Evolutionary conservation across 2,113 vertebrate genomes (phyloP).

Genomic region (Suncus etruscus): DNA sequence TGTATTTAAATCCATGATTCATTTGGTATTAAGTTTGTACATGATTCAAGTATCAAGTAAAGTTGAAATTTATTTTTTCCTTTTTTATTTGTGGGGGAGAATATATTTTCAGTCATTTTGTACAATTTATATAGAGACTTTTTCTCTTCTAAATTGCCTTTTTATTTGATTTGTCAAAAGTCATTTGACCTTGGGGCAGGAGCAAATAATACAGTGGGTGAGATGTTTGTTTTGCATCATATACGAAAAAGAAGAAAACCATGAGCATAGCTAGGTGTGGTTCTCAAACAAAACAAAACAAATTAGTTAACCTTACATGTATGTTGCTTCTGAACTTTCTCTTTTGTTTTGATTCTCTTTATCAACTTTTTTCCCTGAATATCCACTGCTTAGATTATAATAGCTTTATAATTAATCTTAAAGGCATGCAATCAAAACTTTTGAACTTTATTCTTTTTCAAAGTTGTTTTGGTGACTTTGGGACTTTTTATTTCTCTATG

Average conservation of each 20-base stretch:
- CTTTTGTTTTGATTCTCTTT: background rate
- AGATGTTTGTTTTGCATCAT: no score
- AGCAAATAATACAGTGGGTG: no score
- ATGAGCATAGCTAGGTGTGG: no score
- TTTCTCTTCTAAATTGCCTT: constrained; percentile 1
- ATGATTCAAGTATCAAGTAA: background rate
- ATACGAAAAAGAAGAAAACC: no score
- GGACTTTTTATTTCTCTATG: background rate
- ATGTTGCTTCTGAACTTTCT: background rate
- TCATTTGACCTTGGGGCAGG: no score
- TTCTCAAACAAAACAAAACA: no score
- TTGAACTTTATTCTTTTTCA: background rate
- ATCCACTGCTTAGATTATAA: background rate
- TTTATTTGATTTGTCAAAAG: background rate
- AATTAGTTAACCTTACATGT: no score
- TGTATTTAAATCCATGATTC: background rate
- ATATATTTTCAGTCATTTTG: background rate
- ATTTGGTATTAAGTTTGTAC: background rate
- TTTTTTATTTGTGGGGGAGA: background rate
- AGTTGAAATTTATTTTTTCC: background rate
- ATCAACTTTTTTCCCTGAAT: background rate
- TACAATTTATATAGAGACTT: background rate
- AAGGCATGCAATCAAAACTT: background rate
- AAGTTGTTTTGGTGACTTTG: background rate
- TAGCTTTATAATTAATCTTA: background rate